Evolutionary conservation across 2,797 vertebrate species (phyloP), one percentile per base, ranked within the genome.

Genomic region (Selene dorsalis): DNA sequence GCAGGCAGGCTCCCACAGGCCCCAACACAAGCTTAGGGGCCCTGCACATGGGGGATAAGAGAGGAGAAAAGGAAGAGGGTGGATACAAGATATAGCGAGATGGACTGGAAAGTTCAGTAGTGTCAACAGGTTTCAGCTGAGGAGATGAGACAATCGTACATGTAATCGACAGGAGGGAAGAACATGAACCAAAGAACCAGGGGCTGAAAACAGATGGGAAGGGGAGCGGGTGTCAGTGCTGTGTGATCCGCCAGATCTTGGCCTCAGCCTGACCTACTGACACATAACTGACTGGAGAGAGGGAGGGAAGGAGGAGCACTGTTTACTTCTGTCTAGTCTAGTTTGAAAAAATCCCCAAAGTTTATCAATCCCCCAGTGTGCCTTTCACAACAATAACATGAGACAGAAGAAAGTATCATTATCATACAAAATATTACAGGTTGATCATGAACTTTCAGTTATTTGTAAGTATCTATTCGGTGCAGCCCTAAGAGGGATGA

Each of bases 1-100:
- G 52, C 66, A 86, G 73, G 41, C 88, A 91, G 79, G 89, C 84
- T 84, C 75, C 73, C 79, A 87, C 90, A 93, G 79, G 88, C 85
- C 80, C 63, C 20, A 48, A 75, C 78, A 72, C 53, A 80, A 80
- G 76, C 66, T 67, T 26, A 38, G 57, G 39, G 64, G 76, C 70
- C 67, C 58, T 26, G 22, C 1, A 41, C 0, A 22, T 6, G 45
- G 24, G 35, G 43, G 24, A 50, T 48, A 18, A 30, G 52, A 32
- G 35, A 39, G 41, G 39, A 14, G 47, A 66, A 38, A 52, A 35
- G 39, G 53, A 52, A 62, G 45, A 61, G 38, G 70, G 69, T 20
- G 58, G 76, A 64, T 60, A 67, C 16, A 17, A 72, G 20, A 43
- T 5, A 39, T 18, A 52, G 4, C 48, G n/a, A 73, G 14, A 58